Evolutionary conservation across 2,888 invertebrate species (phyloP).

Genomic region (Agonum fuliginosum): DNA sequence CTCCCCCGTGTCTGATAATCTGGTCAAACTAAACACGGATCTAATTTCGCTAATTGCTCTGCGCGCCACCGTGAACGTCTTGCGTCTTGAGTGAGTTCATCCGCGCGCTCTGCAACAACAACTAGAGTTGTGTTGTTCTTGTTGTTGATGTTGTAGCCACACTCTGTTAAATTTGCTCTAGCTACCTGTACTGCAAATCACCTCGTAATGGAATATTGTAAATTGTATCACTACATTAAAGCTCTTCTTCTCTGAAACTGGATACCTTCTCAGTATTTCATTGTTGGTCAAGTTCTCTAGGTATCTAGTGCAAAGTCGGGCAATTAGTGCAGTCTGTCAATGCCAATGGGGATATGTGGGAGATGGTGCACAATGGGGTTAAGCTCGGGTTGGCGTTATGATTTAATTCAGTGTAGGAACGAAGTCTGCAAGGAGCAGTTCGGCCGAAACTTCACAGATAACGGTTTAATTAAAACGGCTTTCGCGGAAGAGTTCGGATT

Average conservation of each 20-base stretch:
- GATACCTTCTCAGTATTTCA: background rate
- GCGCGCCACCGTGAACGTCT: constrained; percentile 62
- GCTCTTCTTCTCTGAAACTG: background rate
- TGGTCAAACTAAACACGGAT: constrained; percentile 68
- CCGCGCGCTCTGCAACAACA: constrained; percentile 43
- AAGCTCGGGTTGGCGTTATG: constrained; percentile 45
- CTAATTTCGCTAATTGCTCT: constrained; percentile 68
- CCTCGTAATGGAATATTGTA: constrained; percentile 28
- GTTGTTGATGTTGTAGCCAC: constrained; percentile 43
- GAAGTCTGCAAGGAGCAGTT: constrained; percentile 46
- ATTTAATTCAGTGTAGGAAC: constrained; percentile 48
- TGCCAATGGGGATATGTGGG: constrained; percentile 25
- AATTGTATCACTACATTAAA: constrained; percentile 25
- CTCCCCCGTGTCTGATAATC: constrained; percentile 66
- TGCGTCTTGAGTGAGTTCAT: constrained; percentile 56
- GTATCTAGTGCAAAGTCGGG: too few species aligned
- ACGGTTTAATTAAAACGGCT: constrained; percentile 58
- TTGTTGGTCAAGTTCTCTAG: too few species aligned
- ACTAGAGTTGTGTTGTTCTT: constrained; percentile 36
- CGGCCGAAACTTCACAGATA: constrained; percentile 57
- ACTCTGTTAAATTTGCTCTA: constrained; percentile 41
- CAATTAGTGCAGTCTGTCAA: constrained; percentile 17
- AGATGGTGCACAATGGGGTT: constrained; percentile 36
- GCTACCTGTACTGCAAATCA: constrained; percentile 39
- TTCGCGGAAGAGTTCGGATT: constrained; percentile 58